These are phyloP conservation scores for Oscheius sp. DNA, from an alignment of 2,888 invertebrate species.

Conservation along the genomic window DNA sequence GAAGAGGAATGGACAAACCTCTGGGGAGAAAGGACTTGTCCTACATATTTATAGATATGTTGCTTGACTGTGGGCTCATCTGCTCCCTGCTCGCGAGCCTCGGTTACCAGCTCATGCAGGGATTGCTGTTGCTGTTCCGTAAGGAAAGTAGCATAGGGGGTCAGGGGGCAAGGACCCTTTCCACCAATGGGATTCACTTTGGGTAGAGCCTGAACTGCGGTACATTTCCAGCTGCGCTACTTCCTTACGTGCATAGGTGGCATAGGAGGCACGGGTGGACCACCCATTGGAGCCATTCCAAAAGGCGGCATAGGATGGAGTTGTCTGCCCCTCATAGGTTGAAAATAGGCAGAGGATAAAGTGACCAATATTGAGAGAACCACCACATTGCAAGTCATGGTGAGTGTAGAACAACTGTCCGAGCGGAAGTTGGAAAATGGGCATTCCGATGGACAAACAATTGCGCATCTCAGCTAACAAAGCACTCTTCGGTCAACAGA, in stretches of 20 bases:
- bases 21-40: constrained; percentile 43
- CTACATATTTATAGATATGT: constrained; percentile 47
- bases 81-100: constrained; percentile 49
- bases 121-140: constrained; percentile 46
- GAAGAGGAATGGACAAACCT: constrained; percentile 32
- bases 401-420: constrained; percentile 24
- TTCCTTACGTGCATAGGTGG: neutral
- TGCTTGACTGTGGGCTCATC: constrained; percentile 40
- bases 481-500: constrained; percentile 32
- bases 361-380: neutral
- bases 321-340: neutral
- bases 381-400: constrained; percentile 8
- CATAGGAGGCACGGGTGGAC: neutral
- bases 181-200: neutral
- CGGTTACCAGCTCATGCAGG: constrained; percentile 49
- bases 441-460: constrained; percentile 27
- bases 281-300: neutral
- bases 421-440: constrained; percentile 27
- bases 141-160: constrained; percentile 44
- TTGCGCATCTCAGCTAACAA: constrained; percentile 33
- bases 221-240: neutral
- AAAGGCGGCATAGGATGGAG: neutral
- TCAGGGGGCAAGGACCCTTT: constrained; percentile 34
- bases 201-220: neutral
- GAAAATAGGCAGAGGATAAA: neutral